phyloP scores from a whole-genome alignment of 2,888 invertebrate genomes.

The Oscheius sp. region DNA sequence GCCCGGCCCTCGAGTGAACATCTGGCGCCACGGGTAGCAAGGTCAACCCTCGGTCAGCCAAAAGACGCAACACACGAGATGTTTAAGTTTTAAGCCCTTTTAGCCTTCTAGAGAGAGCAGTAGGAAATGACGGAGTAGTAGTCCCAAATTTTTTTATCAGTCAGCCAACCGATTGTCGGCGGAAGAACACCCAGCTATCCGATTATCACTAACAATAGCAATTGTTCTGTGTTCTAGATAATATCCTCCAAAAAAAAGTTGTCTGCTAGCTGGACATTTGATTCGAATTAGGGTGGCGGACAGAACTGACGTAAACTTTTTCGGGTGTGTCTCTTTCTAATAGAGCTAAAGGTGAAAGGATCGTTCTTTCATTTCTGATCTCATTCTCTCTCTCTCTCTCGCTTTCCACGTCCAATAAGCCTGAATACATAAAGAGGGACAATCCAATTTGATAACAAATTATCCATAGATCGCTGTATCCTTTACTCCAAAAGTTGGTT shows the following conservation, averaged over 20 bases:
- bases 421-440: not conserved
- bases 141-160: not conserved
- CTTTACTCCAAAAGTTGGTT: too few species aligned
- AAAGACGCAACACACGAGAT: slow-evolving; percentile 1
- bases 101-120: not conserved
- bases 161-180: too few species aligned
- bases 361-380: too few species aligned
- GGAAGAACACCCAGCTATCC: slow-evolving; percentile 4
- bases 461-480: too few species aligned
- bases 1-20: slow-evolving; percentile 9
- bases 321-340: not conserved
- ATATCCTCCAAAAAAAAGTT: not conserved
- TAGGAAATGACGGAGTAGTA: not conserved
- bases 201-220: slow-evolving; percentile 2
- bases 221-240: not conserved
- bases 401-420: not conserved
- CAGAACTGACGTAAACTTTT: not conserved
- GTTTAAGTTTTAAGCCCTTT: not conserved
- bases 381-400: not conserved
- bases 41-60: slow-evolving; percentile 15
- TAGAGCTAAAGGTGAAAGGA: not conserved
- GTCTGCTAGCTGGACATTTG: not conserved
- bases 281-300: slow-evolving; percentile 12
- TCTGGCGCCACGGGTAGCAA: slow-evolving; percentile 22
- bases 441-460: not conserved